phyloP scores from a whole-genome alignment of 23 tunicate genomes.

The Ciona savignyi region DNA sequence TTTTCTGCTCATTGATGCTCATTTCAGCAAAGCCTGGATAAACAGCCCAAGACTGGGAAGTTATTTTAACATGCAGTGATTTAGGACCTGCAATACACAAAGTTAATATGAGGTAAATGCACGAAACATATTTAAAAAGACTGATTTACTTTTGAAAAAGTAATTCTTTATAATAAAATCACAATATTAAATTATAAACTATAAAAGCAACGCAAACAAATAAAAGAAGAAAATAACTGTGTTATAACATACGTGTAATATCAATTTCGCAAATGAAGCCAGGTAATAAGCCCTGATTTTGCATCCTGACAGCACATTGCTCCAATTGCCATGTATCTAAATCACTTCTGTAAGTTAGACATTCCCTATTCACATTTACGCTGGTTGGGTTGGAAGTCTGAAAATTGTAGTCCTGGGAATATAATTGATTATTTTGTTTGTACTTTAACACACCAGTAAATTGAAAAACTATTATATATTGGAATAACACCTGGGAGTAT shows the following conservation, averaged over 20 bases:
- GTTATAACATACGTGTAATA: background rate
- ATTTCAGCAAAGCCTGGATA: constrained; percentile 4
- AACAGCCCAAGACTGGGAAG: background rate
- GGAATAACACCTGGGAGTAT: too few relatives aligned
- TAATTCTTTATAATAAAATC: too few relatives aligned
- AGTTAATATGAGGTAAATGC: too few relatives aligned
- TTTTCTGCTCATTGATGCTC: background rate
- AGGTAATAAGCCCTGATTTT: background rate
- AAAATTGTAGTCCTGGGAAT: too few relatives aligned
- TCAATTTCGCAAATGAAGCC: background rate
- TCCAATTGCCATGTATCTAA: background rate
- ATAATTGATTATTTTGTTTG: too few relatives aligned
- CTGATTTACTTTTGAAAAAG: too few relatives aligned
- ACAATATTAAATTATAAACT: background rate
- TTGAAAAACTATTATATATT: too few relatives aligned
- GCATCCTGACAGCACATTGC: background rate
- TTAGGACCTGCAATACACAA: background rate
- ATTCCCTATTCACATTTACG: background rate
- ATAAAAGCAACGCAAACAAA: background rate
- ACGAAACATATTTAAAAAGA: too few relatives aligned
- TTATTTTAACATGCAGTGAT: background rate
- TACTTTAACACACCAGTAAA: too few relatives aligned
- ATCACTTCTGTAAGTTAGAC: background rate
- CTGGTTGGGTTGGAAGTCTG: background rate
- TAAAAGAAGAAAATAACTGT: background rate